Percentiles rank a stretch among this genome's conserved stretches.
phyloP scores from a whole-genome alignment of 2,113 vertebrate genomes.

The Rhea pennata region DNA sequence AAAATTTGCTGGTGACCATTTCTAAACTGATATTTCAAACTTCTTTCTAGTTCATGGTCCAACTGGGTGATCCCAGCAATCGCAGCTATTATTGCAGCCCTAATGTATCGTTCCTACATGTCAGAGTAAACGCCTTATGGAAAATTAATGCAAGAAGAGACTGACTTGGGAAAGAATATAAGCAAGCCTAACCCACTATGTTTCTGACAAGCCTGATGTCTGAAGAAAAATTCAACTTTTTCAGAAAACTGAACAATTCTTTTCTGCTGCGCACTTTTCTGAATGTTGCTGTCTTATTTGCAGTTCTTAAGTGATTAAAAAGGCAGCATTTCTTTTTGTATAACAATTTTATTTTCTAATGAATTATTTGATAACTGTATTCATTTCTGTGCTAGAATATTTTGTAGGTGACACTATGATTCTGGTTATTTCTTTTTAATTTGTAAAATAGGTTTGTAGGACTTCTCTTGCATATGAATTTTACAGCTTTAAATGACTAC shows the following conservation, averaged over 20 bases:
- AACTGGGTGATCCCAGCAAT: constrained; percentile 86
- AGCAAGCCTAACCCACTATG: not conserved
- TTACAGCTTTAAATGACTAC: constrained; percentile 63
- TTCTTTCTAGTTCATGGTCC: constrained; percentile 83
- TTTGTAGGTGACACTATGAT: constrained; percentile 36
- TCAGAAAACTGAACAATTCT: constrained; percentile 16
- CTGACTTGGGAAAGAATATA: constrained; percentile 12
- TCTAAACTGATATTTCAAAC: constrained; percentile 10
- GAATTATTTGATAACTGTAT: constrained; percentile 54
- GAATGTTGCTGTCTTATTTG: constrained; percentile 64
- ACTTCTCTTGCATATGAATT: not conserved
- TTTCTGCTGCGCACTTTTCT: constrained; percentile 51
- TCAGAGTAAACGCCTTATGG: constrained; percentile 68
- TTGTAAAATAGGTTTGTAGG: not conserved
- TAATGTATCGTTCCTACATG: constrained; percentile 86
- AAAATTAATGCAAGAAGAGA: constrained; percentile 10
- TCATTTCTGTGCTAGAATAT: constrained; percentile 46
- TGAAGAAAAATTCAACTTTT: constrained; percentile 9
- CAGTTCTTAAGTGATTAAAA: constrained; percentile 22
- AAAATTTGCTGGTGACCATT: not conserved
- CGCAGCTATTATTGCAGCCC: constrained; percentile 79
- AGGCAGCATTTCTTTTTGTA: constrained; percentile 43
- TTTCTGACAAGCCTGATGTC: constrained; percentile 1
- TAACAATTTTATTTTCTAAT: constrained; percentile 46
- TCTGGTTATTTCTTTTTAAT: not conserved